Base-by-base conservation (phyloP, 2,797 vertebrate genomes). In the Urocyon cinereoargenteus region DNA sequence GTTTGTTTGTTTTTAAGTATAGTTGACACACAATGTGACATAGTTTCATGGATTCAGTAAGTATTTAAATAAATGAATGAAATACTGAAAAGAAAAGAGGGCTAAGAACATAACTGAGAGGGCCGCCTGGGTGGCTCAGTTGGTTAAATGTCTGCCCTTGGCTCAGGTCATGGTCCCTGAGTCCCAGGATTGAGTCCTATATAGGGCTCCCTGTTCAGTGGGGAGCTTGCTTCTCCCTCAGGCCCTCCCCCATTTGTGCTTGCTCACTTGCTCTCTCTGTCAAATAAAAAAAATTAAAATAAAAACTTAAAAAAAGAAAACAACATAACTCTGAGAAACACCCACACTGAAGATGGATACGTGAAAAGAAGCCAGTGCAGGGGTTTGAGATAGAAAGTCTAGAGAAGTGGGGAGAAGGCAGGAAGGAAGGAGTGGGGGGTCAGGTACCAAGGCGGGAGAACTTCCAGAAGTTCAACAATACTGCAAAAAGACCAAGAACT, bases 41-140 rank as follows among this genome's bases (percentile, higher is more conserved):
- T 26, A 28, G 24, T 12, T 62, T 12, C 61, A 31, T 10, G 64
- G 31, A 64, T 55, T 62, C 66, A 55, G 9, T 40, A 45, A 26
- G 21, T 53, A 73, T 86, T 82, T 96, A 84, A 96, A 89, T 88
- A 70, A 88, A 84, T 68, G 34, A 81, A 95, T 55, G 64, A 79
- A 83, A 86, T 57, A 91, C 31, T 53, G 77, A 90, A 83, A 53
- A 86, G 51, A 79, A 18, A 72, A 68, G 55, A 85, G 28, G 19
- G 8, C n/a, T 85, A 72, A 92, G 85, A 88, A 49, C 36, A 6
- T 94, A 75, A 82, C 66, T 34, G 40, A 45, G 40, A 45, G 40
- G 40, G 40, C 40, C 40, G 6, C 40, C 40, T 45, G 40, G 40
- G 40, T 45, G 40, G 40, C 40, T 45, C 40, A 7, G 40, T 45